These are phyloP conservation scores for Sitta europaea DNA, from an alignment of 2,113 vertebrate species.

Conservation along the genomic window DNA sequence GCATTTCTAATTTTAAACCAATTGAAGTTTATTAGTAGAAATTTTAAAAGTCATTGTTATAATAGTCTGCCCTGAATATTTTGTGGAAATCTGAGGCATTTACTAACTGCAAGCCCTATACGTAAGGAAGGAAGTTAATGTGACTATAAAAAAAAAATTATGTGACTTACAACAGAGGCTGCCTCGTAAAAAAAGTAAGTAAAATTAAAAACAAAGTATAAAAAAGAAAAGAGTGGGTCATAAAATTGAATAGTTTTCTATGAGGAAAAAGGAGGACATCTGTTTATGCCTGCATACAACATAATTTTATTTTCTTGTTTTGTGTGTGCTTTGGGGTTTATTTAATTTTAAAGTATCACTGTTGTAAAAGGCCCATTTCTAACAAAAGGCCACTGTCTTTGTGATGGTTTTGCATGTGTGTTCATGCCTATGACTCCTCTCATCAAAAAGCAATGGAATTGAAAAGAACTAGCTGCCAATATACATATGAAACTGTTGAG, in stretches of 20 bases:
- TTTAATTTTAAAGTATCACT: not conserved
- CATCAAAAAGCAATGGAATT: not conserved
- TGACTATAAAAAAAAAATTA: slow-evolving; percentile 76
- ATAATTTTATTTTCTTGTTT: not conserved
- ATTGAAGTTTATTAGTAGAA: slow-evolving; percentile 76
- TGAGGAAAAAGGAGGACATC: slow-evolving; percentile 13
- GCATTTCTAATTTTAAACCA: slow-evolving; percentile 79
- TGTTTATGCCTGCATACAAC: slow-evolving; percentile 8
- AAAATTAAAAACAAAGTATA: slow-evolving; percentile 77
- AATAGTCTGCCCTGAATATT: slow-evolving; percentile 80
- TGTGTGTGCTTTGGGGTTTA: not conserved
- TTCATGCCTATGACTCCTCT: not conserved
- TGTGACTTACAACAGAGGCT: slow-evolving; percentile 73
- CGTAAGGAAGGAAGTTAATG: slow-evolving; percentile 72
- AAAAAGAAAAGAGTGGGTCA: slow-evolving; percentile 62
- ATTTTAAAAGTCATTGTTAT: slow-evolving; percentile 73
- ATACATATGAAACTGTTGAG: not conserved
- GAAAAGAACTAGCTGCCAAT: not conserved
- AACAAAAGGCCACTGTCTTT: not conserved
- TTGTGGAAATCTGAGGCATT: slow-evolving; percentile 79
- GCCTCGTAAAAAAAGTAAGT: slow-evolving; percentile 78
- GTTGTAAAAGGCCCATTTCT: not conserved
- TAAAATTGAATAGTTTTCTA: slow-evolving; percentile 68
- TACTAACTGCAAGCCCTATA: slow-evolving; percentile 70
- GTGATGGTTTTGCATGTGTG: not conserved